These are phyloP conservation scores for Apostichopus leukothele DNA, from an alignment of 53 echinoderm and acorn worm genomes.

Conservation along the genomic window DNA sequence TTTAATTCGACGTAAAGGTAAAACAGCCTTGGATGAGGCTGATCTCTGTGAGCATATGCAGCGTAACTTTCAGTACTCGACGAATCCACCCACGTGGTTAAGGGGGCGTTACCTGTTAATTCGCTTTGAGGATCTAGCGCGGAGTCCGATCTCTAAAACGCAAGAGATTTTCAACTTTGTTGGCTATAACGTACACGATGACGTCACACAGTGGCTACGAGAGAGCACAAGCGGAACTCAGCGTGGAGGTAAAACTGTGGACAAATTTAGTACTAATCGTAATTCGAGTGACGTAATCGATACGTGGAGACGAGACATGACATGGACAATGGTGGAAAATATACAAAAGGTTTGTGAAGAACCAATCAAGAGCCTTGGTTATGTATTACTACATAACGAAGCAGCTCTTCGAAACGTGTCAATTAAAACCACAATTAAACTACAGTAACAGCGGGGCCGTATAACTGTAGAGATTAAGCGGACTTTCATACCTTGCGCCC, in stretches of 20 bases:
- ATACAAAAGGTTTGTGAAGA: conserved; percentile 50
- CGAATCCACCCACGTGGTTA: conserved; percentile 43
- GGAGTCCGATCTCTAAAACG: neutral
- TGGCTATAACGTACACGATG: conserved; percentile 19
- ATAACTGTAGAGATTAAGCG: too few relatives aligned
- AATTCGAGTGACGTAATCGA: conserved; percentile 31
- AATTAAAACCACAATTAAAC: neutral
- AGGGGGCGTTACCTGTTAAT: conserved; percentile 43
- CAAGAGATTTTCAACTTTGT: conserved; percentile 46
- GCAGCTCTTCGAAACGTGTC: neutral
- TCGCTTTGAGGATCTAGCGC: conserved; percentile 57
- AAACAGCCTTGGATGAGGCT: conserved; percentile 15
- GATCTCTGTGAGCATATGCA: conserved; percentile 55
- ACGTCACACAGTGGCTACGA: conserved; percentile 48
- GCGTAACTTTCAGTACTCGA: conserved; percentile 29
- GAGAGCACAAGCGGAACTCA: conserved; percentile 40
- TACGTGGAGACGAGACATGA: conserved; percentile 48
- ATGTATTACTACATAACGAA: neutral
- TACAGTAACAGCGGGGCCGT: neutral
- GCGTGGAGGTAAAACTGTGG: neutral
- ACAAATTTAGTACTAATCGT: neutral
- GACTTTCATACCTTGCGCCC: too few relatives aligned
- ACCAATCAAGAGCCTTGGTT: neutral
- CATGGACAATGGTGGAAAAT: conserved; percentile 3
- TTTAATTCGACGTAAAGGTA: conserved; percentile 50